phyloP scores from a whole-genome alignment of 2,797 vertebrate genomes.

The Alauda arvensis region DNA sequence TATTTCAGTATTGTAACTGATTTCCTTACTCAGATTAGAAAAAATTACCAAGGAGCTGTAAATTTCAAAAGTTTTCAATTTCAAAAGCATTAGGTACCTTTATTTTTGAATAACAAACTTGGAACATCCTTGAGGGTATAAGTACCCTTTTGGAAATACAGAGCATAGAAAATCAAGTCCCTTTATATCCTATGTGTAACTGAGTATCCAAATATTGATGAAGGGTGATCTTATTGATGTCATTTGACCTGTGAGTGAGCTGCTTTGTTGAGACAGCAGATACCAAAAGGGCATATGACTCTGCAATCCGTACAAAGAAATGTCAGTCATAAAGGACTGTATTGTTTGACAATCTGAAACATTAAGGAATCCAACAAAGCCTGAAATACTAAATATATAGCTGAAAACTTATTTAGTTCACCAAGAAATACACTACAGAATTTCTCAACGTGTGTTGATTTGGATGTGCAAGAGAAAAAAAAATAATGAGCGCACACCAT shows the following conservation, averaged over 20 bases:
- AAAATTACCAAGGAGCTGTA: background rate
- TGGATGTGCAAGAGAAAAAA: background rate
- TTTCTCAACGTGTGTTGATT: background rate
- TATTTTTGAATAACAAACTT: background rate
- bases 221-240: background rate
- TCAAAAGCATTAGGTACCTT: background rate
- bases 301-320: background rate
- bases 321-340: background rate
- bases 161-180: background rate
- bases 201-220: background rate
- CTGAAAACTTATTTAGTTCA: background rate
- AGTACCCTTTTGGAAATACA: background rate
- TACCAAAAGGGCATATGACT: background rate
- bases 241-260: background rate
- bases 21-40: background rate
- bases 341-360: background rate
- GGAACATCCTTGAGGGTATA: background rate
- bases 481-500: fast-evolving
- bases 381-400: background rate
- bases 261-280: background rate
- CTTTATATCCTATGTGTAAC: background rate
- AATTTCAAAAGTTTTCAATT: background rate
- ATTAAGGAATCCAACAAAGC: background rate
- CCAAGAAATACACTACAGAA: background rate
- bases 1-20: background rate